Conservation (phyloP, 2,113 vertebrate genomes). For the Lampris incognitus region DNA sequence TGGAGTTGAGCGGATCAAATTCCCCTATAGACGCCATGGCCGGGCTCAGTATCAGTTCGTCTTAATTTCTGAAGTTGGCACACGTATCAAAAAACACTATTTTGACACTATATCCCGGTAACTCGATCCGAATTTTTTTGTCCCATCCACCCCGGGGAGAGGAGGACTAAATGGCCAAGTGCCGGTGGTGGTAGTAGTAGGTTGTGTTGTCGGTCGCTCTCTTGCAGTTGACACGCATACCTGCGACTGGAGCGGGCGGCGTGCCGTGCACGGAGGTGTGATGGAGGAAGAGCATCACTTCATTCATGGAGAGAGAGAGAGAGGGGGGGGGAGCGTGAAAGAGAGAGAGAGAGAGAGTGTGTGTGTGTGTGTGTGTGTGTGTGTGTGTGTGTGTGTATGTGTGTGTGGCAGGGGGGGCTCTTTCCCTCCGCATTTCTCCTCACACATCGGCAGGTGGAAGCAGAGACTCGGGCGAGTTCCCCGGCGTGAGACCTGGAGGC, state of each 20-base stretch:
- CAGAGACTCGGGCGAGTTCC: conserved; percentile 58
- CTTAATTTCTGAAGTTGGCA: conserved; percentile 45
- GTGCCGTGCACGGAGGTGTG: conserved; percentile 11
- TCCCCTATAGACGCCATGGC: conserved; percentile 90
- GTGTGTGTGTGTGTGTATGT: no score
- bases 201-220: conserved; percentile 21
- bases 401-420: background rate
- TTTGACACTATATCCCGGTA: background rate
- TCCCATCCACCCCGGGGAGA: conserved; percentile 26
- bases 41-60: conserved; percentile 34
- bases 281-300: conserved; percentile 3
- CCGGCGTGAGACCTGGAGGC: background rate
- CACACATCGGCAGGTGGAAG: conserved; percentile 70
- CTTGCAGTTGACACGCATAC: conserved; percentile 52
- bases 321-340: background rate
- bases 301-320: conserved; percentile 3
- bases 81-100: background rate
- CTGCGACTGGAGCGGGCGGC: conserved; percentile 60
- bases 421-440: conserved; percentile 22
- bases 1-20: conserved; percentile 87
- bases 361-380: no score
- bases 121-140: background rate
- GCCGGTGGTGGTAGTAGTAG: conserved; percentile 1
- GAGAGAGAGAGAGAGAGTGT: no score
- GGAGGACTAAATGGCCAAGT: background rate